Evolutionary conservation across 2,888 invertebrate species (phyloP).

Genomic region (Hylaea fasciaria): DNA sequence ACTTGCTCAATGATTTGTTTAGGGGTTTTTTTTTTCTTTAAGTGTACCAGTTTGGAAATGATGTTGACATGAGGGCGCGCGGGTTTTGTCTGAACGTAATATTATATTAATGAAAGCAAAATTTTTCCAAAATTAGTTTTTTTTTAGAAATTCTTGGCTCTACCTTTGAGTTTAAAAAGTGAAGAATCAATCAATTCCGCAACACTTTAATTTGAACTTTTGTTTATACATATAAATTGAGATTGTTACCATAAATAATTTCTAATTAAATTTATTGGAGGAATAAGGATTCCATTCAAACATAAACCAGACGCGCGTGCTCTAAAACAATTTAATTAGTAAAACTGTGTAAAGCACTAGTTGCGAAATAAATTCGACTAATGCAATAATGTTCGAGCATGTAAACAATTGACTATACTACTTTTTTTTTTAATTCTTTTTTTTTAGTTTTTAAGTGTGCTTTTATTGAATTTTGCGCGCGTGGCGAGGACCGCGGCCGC

Average conservation of each 20-base stretch:
- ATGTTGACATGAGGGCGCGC: slow-evolving; percentile 18
- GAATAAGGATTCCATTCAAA: slow-evolving; percentile 27
- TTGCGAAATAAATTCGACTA: slow-evolving; percentile 22
- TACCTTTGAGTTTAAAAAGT: background rate
- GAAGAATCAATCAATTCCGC: background rate
- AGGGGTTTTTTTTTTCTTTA: slow-evolving; percentile 36
- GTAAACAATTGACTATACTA: slow-evolving; percentile 51
- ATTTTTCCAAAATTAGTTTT: too few relatives aligned
- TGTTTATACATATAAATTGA: too few relatives aligned
- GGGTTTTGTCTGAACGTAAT: slow-evolving; percentile 27
- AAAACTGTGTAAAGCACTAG: slow-evolving; percentile 36
- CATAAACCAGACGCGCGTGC: slow-evolving; percentile 22
- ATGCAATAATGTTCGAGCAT: slow-evolving; percentile 35
- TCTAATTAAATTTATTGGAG: too few relatives aligned
- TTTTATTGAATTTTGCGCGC: slow-evolving; percentile 52
- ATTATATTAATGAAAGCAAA: too few relatives aligned
- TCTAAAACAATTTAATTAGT: slow-evolving; percentile 17
- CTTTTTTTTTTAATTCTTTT: slow-evolving; percentile 58
- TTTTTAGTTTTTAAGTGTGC: slow-evolving; percentile 75
- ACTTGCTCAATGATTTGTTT: slow-evolving; percentile 53
- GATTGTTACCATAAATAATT: too few relatives aligned
- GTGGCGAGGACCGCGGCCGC: slow-evolving; percentile 3
- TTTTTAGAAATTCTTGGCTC: too few relatives aligned
- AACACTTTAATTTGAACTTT: too few relatives aligned
- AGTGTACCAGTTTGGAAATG: slow-evolving; percentile 39